Percentiles rank a stretch among this genome's conserved stretches.
These are phyloP conservation scores for Benitochromis conjunctus DNA, from an alignment of 2,113 vertebrate species.

Conservation along the genomic window DNA sequence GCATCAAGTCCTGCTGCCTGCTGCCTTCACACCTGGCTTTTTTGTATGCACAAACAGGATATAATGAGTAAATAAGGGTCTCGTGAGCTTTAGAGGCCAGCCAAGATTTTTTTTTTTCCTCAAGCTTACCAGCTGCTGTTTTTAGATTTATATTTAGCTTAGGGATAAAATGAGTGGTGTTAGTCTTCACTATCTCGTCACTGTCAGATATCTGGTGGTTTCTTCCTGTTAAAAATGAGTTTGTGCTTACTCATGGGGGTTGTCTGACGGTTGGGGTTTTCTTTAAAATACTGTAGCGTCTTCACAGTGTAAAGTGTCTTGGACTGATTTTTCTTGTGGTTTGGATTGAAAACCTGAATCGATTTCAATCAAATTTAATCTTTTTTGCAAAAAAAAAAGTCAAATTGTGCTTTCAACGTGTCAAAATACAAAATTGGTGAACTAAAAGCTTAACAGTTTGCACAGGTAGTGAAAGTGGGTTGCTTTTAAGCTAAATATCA, in stretches of 20 bases:
- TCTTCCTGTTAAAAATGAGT: neutral
- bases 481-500: neutral
- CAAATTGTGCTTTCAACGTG: neutral
- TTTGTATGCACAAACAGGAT: neutral
- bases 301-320: neutral
- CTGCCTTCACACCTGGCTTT: neutral
- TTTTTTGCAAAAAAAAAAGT: neutral
- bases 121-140: neutral
- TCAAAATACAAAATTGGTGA: neutral
- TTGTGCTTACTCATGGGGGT: neutral
- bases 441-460: neutral
- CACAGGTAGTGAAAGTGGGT: neutral
- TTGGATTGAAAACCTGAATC: neutral
- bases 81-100: neutral
- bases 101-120: neutral
- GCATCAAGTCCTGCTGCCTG: neutral
- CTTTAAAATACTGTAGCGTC: neutral
- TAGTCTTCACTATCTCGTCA: neutral
- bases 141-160: neutral
- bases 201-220: neutral
- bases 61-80: neutral
- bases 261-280: neutral
- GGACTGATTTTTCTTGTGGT: neutral
- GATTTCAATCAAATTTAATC: neutral
- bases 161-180: neutral